Conservation (phyloP, 1,140 invertebrate genomes). For the Lerema accius region DNA sequence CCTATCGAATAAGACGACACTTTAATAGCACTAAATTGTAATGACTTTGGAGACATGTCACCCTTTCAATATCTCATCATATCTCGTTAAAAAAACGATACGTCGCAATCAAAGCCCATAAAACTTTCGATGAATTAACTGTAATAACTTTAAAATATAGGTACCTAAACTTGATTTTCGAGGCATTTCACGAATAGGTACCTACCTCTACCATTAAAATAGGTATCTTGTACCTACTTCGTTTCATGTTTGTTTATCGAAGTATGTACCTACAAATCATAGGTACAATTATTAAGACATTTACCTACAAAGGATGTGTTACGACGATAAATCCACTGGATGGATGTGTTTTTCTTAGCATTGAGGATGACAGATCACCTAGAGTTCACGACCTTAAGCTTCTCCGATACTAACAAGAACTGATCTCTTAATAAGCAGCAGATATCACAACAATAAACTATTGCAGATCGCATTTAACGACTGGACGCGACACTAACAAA, state of each 20-base stretch:
- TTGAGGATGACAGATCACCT: too few relatives aligned
- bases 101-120: conserved; percentile 12
- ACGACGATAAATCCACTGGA: too few relatives aligned
- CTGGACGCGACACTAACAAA: conserved; percentile 43
- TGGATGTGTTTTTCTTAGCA: too few relatives aligned
- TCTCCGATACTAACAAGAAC: too few relatives aligned
- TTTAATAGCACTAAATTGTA: conserved; percentile 3
- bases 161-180: conserved; percentile 6
- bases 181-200: not conserved
- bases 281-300: too few relatives aligned
- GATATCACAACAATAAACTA: conserved; percentile 4
- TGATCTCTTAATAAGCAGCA: not conserved
- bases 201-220: too few relatives aligned
- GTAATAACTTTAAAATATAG: not conserved
- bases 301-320: too few relatives aligned
- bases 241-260: too few relatives aligned
- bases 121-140: conserved; percentile 17
- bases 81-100: not conserved
- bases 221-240: too few relatives aligned
- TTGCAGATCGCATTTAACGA: conserved; percentile 28
- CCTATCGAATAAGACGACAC: not conserved
- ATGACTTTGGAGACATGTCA: conserved; percentile 4
- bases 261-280: too few relatives aligned
- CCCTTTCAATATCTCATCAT: conserved; percentile 6
- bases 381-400: too few relatives aligned